Evolutionary conservation across 2,113 vertebrate species (phyloP).

Genomic region (Oncorhynchus nerka): DNA sequence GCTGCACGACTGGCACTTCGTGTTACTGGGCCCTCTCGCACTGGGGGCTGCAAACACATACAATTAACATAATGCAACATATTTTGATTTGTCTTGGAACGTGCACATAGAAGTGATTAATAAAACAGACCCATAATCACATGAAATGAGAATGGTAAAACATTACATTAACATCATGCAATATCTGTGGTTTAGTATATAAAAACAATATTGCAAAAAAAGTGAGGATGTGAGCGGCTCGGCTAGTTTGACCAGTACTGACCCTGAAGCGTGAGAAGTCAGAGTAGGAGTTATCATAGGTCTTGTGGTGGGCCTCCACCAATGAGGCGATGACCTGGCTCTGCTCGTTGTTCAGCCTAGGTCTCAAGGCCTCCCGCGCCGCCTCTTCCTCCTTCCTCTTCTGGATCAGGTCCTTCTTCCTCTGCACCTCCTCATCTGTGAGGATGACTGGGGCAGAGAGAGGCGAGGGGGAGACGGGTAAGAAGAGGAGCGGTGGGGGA

Average conservation of each 20-base stretch:
- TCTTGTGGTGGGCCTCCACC: conserved; percentile 93
- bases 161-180: too few species aligned
- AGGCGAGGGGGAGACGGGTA: not conserved
- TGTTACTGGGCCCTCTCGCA: conserved; percentile 65
- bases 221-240: not conserved
- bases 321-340: conserved; percentile 80
- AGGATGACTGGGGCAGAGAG: conserved; percentile 82
- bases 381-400: conserved; percentile 95
- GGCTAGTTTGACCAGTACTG: not conserved
- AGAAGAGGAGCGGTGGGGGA: not conserved
- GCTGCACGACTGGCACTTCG: conserved; percentile 68
- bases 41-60: conserved; percentile 79
- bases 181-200: too few species aligned
- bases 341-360: conserved; percentile 88
- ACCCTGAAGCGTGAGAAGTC: conserved; percentile 93
- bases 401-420: conserved; percentile 92
- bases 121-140: too few species aligned
- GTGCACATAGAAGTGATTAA: too few species aligned
- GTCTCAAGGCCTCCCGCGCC: conserved; percentile 84
- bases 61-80: not conserved
- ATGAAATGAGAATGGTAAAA: too few species aligned
- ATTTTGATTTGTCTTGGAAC: not conserved
- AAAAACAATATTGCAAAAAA: too few species aligned
- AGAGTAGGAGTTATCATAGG: conserved; percentile 89
- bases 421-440: conserved; percentile 94